phyloP scores from a whole-genome alignment of 2,888 invertebrate genomes.

The Leptura quadrifasciata region DNA sequence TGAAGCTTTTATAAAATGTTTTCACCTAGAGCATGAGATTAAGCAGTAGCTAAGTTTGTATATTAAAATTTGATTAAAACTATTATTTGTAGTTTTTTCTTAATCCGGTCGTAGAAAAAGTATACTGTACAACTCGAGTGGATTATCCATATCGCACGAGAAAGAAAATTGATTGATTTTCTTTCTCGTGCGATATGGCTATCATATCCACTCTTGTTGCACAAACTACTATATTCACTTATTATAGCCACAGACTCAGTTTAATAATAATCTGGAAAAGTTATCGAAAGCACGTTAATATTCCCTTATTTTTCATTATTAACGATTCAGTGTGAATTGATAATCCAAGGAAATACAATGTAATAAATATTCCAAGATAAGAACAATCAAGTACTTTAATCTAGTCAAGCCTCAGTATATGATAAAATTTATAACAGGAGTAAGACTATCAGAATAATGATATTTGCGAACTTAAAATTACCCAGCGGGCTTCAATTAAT shows the following conservation, averaged over 20 bases:
- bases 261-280: background rate
- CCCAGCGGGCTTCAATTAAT: background rate
- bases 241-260: background rate
- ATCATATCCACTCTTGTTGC: no score
- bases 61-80: no score
- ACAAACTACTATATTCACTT: no score
- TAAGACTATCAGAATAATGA: background rate
- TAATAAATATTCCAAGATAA: constrained; percentile 15
- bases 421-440: background rate
- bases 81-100: no score
- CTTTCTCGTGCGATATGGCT: no score
- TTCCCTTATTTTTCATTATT: background rate
- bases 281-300: background rate
- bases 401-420: background rate
- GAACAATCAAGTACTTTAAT: background rate
- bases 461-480: background rate
- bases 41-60: no score
- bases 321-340: background rate
- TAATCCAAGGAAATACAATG: background rate
- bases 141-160: no score
- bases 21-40: no score
- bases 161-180: no score
- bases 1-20: no score
- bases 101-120: no score
- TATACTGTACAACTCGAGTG: no score